A percentile compares a stretch with the other conserved stretches of the same genome.
phyloP scores from a whole-genome alignment of 2,797 vertebrate species.

The Synaphobranchus kaupii region DNA sequence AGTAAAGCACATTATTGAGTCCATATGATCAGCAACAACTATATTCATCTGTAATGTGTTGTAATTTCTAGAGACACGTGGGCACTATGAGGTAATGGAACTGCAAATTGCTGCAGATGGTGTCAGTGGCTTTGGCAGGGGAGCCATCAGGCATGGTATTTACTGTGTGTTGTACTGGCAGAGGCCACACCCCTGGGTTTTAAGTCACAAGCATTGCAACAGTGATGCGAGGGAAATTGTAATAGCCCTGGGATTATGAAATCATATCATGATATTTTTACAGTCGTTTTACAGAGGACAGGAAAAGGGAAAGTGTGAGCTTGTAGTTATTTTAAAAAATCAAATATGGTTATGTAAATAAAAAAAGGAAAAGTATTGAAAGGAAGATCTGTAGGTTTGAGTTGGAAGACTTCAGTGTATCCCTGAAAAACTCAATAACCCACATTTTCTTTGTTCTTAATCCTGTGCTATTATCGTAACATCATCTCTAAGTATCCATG shows the following conservation, averaged over 20 bases:
- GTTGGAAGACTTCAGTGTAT: conserved; percentile 26
- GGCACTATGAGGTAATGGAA: conserved; percentile 38
- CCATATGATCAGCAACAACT: neutral
- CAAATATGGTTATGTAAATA: neutral
- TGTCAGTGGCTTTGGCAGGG: conserved; percentile 29
- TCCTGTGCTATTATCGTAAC: no score
- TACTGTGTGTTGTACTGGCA: neutral
- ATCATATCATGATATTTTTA: neutral
- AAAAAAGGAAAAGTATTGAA: conserved; percentile 11
- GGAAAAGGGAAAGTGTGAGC: conserved; percentile 1
- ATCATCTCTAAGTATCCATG: neutral
- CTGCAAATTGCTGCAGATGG: conserved; percentile 26
- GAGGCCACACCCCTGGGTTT: conserved; percentile 4
- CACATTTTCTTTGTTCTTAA: conserved; percentile 5
- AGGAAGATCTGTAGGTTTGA: conserved; percentile 7
- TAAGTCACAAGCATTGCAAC: neutral
- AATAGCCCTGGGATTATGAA: neutral
- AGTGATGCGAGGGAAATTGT: neutral
- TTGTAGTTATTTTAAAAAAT: neutral
- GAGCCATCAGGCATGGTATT: neutral
- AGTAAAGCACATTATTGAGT: neutral
- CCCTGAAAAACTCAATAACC: conserved; percentile 21
- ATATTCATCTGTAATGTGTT: neutral
- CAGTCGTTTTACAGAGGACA: neutral
- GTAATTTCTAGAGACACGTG: neutral